Percentiles rank a stretch among this genome's conserved stretches.
These are phyloP conservation scores for Erebia palarica DNA, from an alignment of 2,888 invertebrate species.

Conservation along the genomic window DNA sequence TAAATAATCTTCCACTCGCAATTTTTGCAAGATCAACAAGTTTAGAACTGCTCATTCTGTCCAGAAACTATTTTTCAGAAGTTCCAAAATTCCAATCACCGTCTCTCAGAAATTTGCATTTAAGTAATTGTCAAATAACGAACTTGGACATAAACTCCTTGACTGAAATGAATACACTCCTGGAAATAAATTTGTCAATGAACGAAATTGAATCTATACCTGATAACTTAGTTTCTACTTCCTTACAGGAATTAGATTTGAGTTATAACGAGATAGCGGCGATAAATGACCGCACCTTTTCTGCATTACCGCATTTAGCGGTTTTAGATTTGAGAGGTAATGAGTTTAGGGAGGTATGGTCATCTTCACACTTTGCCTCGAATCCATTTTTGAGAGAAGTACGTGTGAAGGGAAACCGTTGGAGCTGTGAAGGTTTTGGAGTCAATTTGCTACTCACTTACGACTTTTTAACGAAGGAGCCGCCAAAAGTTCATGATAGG, in stretches of 20 bases:
- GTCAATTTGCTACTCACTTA: slow-evolving; percentile 83
- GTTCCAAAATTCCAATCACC: slow-evolving; percentile 81
- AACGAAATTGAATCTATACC: slow-evolving; percentile 86
- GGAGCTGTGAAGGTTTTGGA: slow-evolving; percentile 87
- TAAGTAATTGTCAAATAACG: slow-evolving; percentile 85
- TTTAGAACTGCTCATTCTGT: slow-evolving; percentile 83
- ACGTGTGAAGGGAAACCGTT: slow-evolving; percentile 87
- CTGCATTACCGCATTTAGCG: slow-evolving; percentile 83
- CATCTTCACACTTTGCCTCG: slow-evolving; percentile 82
- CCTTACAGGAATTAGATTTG: slow-evolving; percentile 83
- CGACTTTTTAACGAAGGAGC: slow-evolving; percentile 81
- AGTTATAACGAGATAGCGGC: slow-evolving; percentile 83
- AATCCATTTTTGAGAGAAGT: slow-evolving; percentile 83
- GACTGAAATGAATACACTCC: slow-evolving; percentile 80
- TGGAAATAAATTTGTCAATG: slow-evolving; percentile 84
- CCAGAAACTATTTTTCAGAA: slow-evolving; percentile 84
- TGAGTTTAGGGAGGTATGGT: slow-evolving; percentile 85
- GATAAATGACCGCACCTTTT: slow-evolving; percentile 84
- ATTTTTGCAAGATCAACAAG: slow-evolving; percentile 82
- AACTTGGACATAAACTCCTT: slow-evolving; percentile 77
- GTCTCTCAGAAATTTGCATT: slow-evolving; percentile 80
- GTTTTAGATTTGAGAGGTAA: slow-evolving; percentile 87
- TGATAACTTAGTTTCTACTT: slow-evolving; percentile 79
- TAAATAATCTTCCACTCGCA: slow-evolving; percentile 79
- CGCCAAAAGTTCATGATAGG: slow-evolving; percentile 71